Evolutionary conservation across 2,113 vertebrate species (phyloP).

Genomic region (Condylura cristata): DNA sequence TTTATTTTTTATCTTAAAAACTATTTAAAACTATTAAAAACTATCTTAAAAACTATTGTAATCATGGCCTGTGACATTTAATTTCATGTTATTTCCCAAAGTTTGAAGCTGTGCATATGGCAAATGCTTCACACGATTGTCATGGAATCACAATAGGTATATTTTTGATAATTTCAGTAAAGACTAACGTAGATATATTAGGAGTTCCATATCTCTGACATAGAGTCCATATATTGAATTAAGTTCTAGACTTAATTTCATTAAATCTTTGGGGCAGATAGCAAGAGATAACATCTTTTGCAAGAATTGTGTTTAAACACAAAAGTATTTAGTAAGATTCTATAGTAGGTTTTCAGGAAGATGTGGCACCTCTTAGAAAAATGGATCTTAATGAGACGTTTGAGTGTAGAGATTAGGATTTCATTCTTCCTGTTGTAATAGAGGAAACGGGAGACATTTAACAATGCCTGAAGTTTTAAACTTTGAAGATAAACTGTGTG

Average conservation of each 20-base stretch:
- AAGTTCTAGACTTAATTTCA: slow-evolving; percentile 7
- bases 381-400: background rate
- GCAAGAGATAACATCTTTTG: background rate
- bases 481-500: background rate
- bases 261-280: background rate
- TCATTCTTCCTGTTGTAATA: background rate
- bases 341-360: slow-evolving; percentile 17
- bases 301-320: background rate
- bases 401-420: background rate
- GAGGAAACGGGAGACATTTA: background rate
- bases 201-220: background rate
- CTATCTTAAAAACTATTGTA: background rate
- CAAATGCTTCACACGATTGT: background rate
- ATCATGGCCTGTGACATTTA: background rate
- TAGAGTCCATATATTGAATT: background rate
- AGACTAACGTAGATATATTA: background rate
- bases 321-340: slow-evolving; percentile 5
- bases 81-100: background rate
- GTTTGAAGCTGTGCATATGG: background rate
- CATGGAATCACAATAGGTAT: background rate
- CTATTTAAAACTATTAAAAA: too few species aligned
- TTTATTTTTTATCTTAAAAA: slow-evolving; percentile 50
- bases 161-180: slow-evolving; percentile 30
- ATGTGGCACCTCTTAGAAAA: slow-evolving; percentile 16
- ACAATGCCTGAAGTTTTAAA: slow-evolving; percentile 12